Evolutionary conservation across 2,113 vertebrate genomes (phyloP).

Genomic region (Tyrannus savana): DNA sequence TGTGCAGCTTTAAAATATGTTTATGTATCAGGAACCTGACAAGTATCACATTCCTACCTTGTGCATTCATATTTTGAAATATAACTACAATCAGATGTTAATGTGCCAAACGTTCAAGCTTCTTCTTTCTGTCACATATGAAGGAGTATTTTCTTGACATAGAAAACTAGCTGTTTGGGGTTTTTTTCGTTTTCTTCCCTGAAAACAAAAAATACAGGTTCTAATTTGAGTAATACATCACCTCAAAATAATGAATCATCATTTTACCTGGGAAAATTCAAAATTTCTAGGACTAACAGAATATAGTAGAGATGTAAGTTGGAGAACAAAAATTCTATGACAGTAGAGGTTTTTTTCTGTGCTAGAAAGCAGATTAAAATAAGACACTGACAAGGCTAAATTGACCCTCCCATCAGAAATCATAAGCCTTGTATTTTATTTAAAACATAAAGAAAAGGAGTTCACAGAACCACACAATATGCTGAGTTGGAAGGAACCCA

Average conservation of each 20-base stretch:
- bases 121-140: neutral
- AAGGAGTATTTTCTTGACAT: neutral
- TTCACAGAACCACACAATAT: neutral
- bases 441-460: neutral
- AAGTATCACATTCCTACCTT: neutral
- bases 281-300: neutral
- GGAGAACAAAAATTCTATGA: neutral
- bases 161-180: neutral
- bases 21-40: neutral
- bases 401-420: neutral
- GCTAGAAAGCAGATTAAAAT: neutral
- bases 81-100: neutral
- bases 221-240: neutral
- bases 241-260: neutral
- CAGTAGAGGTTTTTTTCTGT: neutral
- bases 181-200: neutral
- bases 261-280: neutral
- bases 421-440: neutral
- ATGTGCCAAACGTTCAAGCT: neutral
- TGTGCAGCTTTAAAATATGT: slow-evolving; percentile 11
- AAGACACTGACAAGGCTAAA: neutral
- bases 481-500: neutral
- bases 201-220: neutral
- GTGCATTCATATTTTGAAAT: slow-evolving; percentile 5
- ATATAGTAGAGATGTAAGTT: neutral